phyloP scores from a whole-genome alignment of 2,113 vertebrate species.

The Halichoeres trimaculatus region DNA sequence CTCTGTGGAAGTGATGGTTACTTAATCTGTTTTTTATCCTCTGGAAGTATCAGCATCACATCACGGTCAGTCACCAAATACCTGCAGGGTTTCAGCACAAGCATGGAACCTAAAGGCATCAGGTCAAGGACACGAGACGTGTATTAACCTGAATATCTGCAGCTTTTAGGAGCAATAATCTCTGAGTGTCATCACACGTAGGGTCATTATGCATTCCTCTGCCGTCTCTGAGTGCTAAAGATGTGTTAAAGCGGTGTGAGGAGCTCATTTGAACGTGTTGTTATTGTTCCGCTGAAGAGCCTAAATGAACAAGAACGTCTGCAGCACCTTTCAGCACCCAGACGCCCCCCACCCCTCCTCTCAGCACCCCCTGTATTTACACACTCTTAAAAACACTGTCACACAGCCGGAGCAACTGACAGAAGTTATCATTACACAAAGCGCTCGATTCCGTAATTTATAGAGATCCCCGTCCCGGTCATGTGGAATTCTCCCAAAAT shows the following conservation, averaged over 20 bases:
- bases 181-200: too few relatives aligned
- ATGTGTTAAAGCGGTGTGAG: not conserved
- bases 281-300: slow-evolving; percentile 57
- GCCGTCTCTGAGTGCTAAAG: too few relatives aligned
- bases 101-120: too few relatives aligned
- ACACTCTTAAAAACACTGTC: slow-evolving; percentile 76
- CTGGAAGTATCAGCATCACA: too few relatives aligned
- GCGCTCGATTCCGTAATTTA: slow-evolving; percentile 93
- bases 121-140: too few relatives aligned
- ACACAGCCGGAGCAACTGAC: slow-evolving; percentile 86
- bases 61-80: too few relatives aligned
- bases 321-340: slow-evolving; percentile 61
- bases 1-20: too few relatives aligned
- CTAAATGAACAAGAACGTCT: slow-evolving; percentile 50
- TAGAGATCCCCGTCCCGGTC: slow-evolving; percentile 91
- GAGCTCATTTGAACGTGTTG: slow-evolving; percentile 34
- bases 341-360: slow-evolving; percentile 59
- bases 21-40: too few relatives aligned
- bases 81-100: too few relatives aligned
- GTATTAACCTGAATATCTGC: too few relatives aligned
- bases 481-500: slow-evolving; percentile 98
- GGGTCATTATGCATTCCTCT: too few relatives aligned
- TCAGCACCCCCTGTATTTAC: slow-evolving; percentile 71
- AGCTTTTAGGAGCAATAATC: too few relatives aligned
- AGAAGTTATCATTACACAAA: slow-evolving; percentile 94